Base-by-base conservation (phyloP, 1,140 invertebrate species). In the Drosophila parvula region DNA sequence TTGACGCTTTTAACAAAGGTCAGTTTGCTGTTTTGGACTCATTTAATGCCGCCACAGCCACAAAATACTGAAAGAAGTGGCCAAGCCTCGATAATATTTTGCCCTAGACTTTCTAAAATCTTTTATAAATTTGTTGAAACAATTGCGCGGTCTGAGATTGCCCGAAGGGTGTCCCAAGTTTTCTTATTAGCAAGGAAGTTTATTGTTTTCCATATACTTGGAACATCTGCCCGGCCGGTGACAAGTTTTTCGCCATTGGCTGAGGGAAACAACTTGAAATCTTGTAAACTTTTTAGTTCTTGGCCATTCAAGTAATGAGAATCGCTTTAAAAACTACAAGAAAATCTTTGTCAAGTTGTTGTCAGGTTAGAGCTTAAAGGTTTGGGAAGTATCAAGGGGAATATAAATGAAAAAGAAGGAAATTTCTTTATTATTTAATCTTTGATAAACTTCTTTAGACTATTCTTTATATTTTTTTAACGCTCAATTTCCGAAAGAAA, bases 291-390 rank as follows among this genome's bases (percentile, higher is more conserved):
- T 71, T 71, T 48, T 36, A 41, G 44, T 56, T 57, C 36, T 45
- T 40, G 27, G 62, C 64, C 28, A 47, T 71, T 69, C 27, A 28
- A 22, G 51, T 71, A 71, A 71, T 58, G 44, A 40, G 43, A 43
- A 71, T 50, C 30, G 36, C 41, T 71, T 58, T 43, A 30, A 36
- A 34, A 73, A 50, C 28, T 71, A 38, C 48, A 51, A 53, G 28
- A 68, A 68, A 73, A 73, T 73, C 67, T 71, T 71, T 41, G n/a
- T 16, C 4, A 73, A 71, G 65, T 71, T 58, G 16, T 8, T 30
- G 38, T 32, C 69, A 36, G 44, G 30, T 48, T 34, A 28, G 2
- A 71, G 14, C 36, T 48, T n/a, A 14, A 47, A 30, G n/a, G 65
- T 53, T 61, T 6, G 10, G 5, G 4, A 22, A 27, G 28, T 38